Percentiles rank a stretch among this genome's conserved stretches.
phyloP scores from a whole-genome alignment of 2,888 invertebrate genomes.

The Coecobrya sp. region DNA sequence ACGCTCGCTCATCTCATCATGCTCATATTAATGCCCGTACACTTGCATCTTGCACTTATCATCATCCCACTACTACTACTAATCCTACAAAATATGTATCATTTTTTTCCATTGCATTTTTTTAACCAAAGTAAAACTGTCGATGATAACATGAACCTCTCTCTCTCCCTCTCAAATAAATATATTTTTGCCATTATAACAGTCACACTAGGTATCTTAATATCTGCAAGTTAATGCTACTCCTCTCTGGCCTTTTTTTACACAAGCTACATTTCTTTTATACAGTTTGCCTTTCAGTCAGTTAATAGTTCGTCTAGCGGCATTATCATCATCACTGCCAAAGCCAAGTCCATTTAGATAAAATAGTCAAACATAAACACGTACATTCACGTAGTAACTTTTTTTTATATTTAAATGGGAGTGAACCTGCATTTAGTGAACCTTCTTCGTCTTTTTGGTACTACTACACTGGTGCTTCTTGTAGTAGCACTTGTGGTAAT shows the following conservation, averaged over 20 bases:
- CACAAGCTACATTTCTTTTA: slow-evolving; percentile 15
- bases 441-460: slow-evolving; percentile 5
- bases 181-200: slow-evolving; percentile 6
- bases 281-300: slow-evolving; percentile 59
- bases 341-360: slow-evolving; percentile 62
- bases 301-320: slow-evolving; percentile 58
- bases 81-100: too few relatives aligned
- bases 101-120: slow-evolving; percentile 37
- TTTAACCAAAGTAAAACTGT: not conserved
- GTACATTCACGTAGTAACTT: not conserved
- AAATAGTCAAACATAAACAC: not conserved
- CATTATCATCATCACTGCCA: slow-evolving; percentile 70
- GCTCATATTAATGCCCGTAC: too few relatives aligned
- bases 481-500: too few relatives aligned
- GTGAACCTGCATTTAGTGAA: slow-evolving; percentile 35
- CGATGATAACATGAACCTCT: not conserved
- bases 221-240: not conserved
- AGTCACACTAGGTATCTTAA: not conserved
- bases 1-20: too few relatives aligned
- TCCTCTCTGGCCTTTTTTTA: not conserved
- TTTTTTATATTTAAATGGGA: slow-evolving; percentile 31
- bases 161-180: not conserved
- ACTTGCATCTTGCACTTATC: too few relatives aligned
- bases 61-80: too few relatives aligned
- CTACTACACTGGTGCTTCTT: too few relatives aligned